Conservation (phyloP, 1,140 invertebrate genomes). For the Bombyx mandarina region DNA sequence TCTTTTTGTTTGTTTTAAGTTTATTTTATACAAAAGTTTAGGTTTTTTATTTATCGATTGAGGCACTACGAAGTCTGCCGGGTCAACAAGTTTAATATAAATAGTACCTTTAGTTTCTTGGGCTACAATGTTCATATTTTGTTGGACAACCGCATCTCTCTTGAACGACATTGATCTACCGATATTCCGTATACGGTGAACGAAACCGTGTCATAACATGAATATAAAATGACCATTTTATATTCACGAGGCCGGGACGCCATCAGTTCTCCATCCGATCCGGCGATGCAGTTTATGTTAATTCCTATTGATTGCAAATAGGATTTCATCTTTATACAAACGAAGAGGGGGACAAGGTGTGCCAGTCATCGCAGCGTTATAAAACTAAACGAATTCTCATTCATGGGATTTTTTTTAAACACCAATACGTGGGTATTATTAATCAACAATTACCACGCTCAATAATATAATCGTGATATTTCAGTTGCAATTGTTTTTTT, state of each 20-base stretch:
- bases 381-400: not conserved
- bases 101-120: too few relatives aligned
- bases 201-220: slow-evolving; percentile 16
- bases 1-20: too few relatives aligned
- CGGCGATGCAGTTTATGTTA: slow-evolving; percentile 44
- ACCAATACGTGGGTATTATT: too few relatives aligned
- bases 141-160: too few relatives aligned
- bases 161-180: not conserved
- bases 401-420: not conserved
- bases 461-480: too few relatives aligned
- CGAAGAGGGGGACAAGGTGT: slow-evolving; percentile 46
- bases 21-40: too few relatives aligned
- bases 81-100: too few relatives aligned
- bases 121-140: too few relatives aligned
- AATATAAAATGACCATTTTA: slow-evolving; percentile 38
- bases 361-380: slow-evolving; percentile 16
- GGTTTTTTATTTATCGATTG: too few relatives aligned
- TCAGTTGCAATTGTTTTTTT: too few relatives aligned
- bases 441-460: too few relatives aligned
- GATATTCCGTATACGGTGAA: not conserved
- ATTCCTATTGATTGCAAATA: slow-evolving; percentile 63
- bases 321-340: slow-evolving; percentile 28
- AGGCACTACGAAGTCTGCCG: too few relatives aligned
- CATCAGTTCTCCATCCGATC: slow-evolving; percentile 21
- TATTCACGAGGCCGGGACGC: slow-evolving; percentile 27